Evolutionary conservation across 2,113 vertebrate genomes (phyloP).

Genomic region (Arenaria interpres): DNA sequence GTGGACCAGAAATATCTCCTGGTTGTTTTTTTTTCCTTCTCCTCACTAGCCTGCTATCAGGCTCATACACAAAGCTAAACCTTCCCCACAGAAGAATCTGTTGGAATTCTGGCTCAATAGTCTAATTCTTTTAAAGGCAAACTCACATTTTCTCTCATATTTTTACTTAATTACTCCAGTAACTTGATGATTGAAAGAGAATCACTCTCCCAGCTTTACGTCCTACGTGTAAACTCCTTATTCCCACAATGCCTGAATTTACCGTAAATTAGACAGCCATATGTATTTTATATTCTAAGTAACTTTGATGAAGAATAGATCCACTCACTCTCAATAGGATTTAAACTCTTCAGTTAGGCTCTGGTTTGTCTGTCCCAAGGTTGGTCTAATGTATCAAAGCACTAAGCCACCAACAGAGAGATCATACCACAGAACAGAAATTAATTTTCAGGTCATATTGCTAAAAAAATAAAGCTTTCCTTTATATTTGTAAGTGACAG

Average conservation of each 20-base stretch:
- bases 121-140: background rate
- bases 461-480: background rate
- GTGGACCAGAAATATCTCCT: background rate
- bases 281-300: background rate
- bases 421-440: background rate
- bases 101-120: background rate
- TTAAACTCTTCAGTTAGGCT: background rate
- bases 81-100: rapidly evolving
- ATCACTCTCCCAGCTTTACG: background rate
- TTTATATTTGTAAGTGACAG: background rate
- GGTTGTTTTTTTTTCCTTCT: no score
- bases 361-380: background rate
- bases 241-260: background rate
- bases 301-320: background rate
- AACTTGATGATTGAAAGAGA: background rate
- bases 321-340: rapidly evolving
- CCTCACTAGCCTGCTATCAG: background rate
- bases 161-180: background rate
- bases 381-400: background rate
- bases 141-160: background rate
- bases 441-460: background rate
- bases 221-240: background rate
- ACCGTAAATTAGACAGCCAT: background rate
- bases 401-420: background rate
- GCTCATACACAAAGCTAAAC: background rate